Base-by-base conservation (phyloP, 2,797 vertebrate genomes). In the Microcaecilia unicolor region DNA sequence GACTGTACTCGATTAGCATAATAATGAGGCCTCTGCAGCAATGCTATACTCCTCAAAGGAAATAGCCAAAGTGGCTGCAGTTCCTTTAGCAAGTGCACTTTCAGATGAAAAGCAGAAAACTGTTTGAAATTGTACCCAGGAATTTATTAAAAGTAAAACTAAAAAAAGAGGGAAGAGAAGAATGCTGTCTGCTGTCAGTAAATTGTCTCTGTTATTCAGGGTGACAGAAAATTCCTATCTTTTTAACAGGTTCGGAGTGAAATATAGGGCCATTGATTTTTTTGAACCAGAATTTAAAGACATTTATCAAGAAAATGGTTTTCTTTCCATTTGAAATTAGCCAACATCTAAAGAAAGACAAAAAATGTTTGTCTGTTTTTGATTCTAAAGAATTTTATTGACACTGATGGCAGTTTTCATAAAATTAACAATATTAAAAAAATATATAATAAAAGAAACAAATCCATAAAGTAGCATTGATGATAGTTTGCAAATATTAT, bases 1-100 rank as follows among this genome's bases (percentile, higher is more conserved):
- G 72, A 53, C 72, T 65, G 61, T 55, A 74, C 69, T 75, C 31
- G 44, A 84, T 85, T 82, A 80, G 76, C 78, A 84, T 85, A 72
- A 80, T 80, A 84, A 84, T 81, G 75, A 82, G 72, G 71, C 67
- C 58, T 51, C 33, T 29, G 63, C 54, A 33, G 56, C 61, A 51
- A 56, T 9, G 36, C 71, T 72, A 60, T 58, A 69, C 58, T 74
- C 70, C 78, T 83, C 77, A 77, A 63, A 81, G 78, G 75, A 76
- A 72, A 68, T 52, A 68, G 64, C 57, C 55, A 43, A 72, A 69
- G 69, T 75, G 72, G 78, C 64, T 71, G 69, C 69, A 61, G 63
- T 61, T 72, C 61, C 68, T 70, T 70, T 71, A 72, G 77, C 67
- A 78, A 78, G 77, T 64, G 42, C 66, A 61, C 70, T 77, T 77